Evolutionary conservation across 35 echinoderm and acorn worm species (phyloP).

Genomic region (Strongylocentrotus purpuratus): DNA sequence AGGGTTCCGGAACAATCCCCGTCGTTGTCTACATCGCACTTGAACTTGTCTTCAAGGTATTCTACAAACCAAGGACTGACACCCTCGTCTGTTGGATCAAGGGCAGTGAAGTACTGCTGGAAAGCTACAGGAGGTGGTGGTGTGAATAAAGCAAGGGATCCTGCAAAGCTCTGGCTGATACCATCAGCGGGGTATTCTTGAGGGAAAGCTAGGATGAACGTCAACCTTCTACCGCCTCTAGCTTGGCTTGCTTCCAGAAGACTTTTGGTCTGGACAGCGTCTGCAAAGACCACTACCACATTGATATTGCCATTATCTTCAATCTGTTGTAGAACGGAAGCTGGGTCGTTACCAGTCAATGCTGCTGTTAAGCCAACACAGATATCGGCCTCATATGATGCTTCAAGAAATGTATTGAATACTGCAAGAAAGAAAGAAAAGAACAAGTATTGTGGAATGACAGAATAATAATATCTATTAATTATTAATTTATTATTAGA

Average conservation of each 20-base stretch:
- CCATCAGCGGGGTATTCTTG: not conserved
- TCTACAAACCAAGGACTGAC: conserved; percentile 62
- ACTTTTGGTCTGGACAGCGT: not conserved
- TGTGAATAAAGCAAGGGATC: conserved; percentile 24
- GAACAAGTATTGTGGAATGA: not conserved
- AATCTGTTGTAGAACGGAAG: not conserved
- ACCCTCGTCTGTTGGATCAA: not conserved
- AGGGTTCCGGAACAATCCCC: not conserved
- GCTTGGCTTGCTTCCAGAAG: conserved; percentile 4
- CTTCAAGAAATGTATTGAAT: conserved; percentile 9
- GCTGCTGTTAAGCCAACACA: conserved; percentile 19
- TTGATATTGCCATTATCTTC: not conserved
- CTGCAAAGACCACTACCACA: conserved; percentile 46
- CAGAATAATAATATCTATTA: too few species aligned
- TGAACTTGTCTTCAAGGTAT: conserved; percentile 48
- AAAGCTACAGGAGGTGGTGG: conserved; percentile 19
- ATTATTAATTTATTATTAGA: too few species aligned
- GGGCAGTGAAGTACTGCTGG: conserved; percentile 49
- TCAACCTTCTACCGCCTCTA: not conserved
- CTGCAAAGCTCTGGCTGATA: conserved; percentile 3
- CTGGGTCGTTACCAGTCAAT: not conserved
- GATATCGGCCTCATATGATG: not conserved
- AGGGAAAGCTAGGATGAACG: conserved; percentile 46
- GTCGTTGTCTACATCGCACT: not conserved
- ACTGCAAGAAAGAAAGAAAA: conserved; percentile 30